These are phyloP conservation scores for Palaemon carinicauda DNA, from an alignment of 1,140 invertebrate genomes.

Conservation along the genomic window DNA sequence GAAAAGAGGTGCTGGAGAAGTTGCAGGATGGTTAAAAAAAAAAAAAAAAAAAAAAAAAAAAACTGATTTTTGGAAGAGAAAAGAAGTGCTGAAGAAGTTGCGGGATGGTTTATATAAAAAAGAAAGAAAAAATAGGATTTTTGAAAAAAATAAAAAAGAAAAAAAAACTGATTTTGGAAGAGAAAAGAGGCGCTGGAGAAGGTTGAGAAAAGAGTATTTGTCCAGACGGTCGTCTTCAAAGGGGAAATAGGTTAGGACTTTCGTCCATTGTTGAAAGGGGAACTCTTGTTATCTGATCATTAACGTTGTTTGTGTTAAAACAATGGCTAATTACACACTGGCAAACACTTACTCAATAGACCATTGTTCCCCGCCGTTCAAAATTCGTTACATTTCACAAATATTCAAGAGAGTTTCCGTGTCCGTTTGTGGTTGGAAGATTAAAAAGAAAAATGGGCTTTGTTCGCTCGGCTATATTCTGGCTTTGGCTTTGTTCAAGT, in stretches of 20 bases:
- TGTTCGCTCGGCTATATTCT: not conserved
- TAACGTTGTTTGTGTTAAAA: constrained; percentile 40
- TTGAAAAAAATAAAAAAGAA: too few species aligned
- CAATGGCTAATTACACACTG: constrained; percentile 41
- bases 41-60: too few species aligned
- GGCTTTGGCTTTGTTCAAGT: not conserved
- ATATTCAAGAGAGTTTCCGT: constrained; percentile 28
- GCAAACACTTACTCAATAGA: constrained; percentile 21
- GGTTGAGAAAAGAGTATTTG: too few species aligned
- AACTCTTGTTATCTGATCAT: constrained; percentile 36
- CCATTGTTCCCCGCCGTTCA: constrained; percentile 32
- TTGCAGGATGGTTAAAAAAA: too few species aligned
- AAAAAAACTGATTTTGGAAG: too few species aligned
- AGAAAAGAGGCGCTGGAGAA: too few species aligned
- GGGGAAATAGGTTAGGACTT: not conserved
- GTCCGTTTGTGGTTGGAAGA: not conserved
- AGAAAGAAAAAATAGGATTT: too few species aligned
- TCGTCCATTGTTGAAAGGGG: not conserved
- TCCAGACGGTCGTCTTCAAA: not conserved
- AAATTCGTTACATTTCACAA: constrained; percentile 50
- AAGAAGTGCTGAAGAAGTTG: not conserved
- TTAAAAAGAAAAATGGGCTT: not conserved
- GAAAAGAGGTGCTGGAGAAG: not conserved
- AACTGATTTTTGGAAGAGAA: not conserved
- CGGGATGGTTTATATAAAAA: too few species aligned